Conservation (phyloP, 2,113 vertebrate genomes). For the Phylloscopus trochilus region DNA sequence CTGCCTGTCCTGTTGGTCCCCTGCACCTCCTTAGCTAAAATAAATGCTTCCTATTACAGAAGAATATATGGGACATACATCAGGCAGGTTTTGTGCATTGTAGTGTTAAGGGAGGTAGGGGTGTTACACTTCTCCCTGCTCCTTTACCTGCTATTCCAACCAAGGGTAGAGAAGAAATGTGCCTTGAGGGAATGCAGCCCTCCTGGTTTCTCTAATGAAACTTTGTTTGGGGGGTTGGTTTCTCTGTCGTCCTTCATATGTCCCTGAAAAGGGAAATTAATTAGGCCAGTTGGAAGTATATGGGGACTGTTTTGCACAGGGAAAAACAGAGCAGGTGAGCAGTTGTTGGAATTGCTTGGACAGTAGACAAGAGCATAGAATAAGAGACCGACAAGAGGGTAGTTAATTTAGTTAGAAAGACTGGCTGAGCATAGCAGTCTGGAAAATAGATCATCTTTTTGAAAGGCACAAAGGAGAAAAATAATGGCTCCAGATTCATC, state of each 20-base stretch:
- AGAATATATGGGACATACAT: neutral
- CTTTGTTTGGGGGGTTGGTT: neutral
- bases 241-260: neutral
- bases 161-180: neutral
- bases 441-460: slow-evolving; percentile 57
- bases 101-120: neutral
- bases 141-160: neutral
- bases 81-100: neutral
- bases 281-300: neutral
- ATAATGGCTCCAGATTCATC: slow-evolving; percentile 26
- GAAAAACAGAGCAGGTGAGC: neutral
- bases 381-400: neutral
- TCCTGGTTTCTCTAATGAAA: neutral
- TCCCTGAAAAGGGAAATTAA: neutral
- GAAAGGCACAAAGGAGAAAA: slow-evolving; percentile 39
- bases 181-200: neutral
- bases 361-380: neutral
- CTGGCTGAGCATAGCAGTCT: neutral
- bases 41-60: neutral
- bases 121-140: neutral
- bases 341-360: neutral
- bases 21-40: neutral
- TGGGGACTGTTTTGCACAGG: accelerated
- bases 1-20: neutral
- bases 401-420: slow-evolving; percentile 4